phyloP scores from a whole-genome alignment of 2,888 invertebrate genomes.

The Hirtodrosophila alboralis region DNA sequence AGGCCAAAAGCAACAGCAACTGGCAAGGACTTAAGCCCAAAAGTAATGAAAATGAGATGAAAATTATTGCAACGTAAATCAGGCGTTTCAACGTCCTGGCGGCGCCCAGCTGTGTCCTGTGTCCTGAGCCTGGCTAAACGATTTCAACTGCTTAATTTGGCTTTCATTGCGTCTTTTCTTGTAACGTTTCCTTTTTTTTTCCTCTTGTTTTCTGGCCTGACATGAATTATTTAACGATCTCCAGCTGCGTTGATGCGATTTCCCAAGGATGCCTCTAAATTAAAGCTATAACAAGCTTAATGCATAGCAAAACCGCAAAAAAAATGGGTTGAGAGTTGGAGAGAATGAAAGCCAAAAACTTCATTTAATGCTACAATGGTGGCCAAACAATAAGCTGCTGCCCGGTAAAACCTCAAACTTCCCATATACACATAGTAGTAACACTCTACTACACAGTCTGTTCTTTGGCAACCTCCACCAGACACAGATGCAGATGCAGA shows the following conservation, averaged over 20 bases:
- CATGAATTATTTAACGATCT: conserved; percentile 81
- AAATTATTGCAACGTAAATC: conserved; percentile 79
- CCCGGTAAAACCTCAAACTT: no score
- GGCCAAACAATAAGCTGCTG: conserved; percentile 54
- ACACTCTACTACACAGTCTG: no score
- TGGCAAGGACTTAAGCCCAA: conserved; percentile 54
- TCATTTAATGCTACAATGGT: conserved; percentile 72
- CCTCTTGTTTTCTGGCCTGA: conserved; percentile 49
- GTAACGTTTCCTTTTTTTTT: conserved; percentile 10
- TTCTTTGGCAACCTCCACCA: no score
- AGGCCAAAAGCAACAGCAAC: not conserved
- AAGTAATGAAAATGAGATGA: conserved; percentile 80
- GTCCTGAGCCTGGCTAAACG: conserved; percentile 58
- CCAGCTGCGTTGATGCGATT: conserved; percentile 79
- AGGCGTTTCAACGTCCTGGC: conserved; percentile 43
- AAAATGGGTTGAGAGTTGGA: no score
- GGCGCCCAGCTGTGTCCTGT: conserved; percentile 64
- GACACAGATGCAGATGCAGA: conserved; percentile 1
- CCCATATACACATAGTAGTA: no score
- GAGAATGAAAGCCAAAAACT: conserved; percentile 51
- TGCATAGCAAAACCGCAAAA: conserved; percentile 65
- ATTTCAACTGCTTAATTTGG: conserved; percentile 79
- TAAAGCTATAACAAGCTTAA: conserved; percentile 77
- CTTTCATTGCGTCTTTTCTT: conserved; percentile 74
- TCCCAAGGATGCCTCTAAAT: conserved; percentile 68